Evolutionary conservation across 2,113 vertebrate species (phyloP).

Genomic region (Gymnobelideus leadbeateri): DNA sequence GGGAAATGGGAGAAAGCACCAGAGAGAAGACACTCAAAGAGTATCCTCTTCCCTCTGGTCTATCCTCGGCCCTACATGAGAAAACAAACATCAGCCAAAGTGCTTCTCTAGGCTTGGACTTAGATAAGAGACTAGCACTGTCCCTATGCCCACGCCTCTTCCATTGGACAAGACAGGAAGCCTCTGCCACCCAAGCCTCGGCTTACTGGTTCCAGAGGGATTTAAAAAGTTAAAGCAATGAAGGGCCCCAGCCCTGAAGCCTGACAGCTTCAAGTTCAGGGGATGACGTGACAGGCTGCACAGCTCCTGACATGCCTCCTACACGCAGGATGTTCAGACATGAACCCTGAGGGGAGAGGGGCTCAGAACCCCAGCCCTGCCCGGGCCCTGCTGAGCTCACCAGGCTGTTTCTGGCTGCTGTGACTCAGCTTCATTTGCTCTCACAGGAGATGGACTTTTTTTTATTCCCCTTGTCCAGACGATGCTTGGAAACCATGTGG

Average conservation of each 20-base stretch:
- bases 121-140: background rate
- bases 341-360: constrained; percentile 23
- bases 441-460: background rate
- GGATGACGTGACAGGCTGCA: background rate
- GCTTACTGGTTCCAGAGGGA: background rate
- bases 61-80: background rate
- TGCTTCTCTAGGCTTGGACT: background rate
- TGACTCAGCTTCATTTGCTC: background rate
- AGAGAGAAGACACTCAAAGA: background rate
- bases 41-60: background rate
- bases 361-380: constrained; percentile 72
- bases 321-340: background rate
- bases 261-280: background rate
- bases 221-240: background rate
- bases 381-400: constrained; percentile 1
- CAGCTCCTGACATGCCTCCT: background rate
- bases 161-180: background rate
- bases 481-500: constrained; percentile 59
- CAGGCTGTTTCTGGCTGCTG: background rate
- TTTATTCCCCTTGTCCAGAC: constrained; percentile 61
- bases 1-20: background rate
- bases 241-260: background rate
- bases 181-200: background rate
- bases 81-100: background rate
- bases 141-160: background rate